Percentiles rank a stretch among this genome's conserved stretches.
phyloP scores from a whole-genome alignment of 2,113 vertebrate species.

The Murina feae region DNA sequence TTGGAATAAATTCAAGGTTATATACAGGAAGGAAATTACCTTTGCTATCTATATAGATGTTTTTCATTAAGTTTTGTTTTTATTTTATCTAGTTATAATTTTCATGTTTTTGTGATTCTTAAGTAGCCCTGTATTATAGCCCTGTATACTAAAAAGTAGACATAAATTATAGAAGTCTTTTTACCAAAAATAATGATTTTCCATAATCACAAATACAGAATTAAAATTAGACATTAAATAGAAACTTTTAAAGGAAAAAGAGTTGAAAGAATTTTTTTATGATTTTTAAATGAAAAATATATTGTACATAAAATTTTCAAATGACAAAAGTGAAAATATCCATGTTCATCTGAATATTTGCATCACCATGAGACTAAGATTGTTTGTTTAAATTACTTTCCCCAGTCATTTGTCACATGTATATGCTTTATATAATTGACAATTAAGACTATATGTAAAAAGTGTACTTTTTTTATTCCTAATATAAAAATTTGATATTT shows the following conservation, averaged over 20 bases:
- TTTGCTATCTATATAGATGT: neutral
- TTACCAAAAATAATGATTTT: neutral
- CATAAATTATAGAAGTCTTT: neutral
- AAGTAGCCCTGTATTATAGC: conserved; percentile 13
- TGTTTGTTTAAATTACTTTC: neutral
- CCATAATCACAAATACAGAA: neutral
- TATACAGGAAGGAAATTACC: neutral
- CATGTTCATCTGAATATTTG: neutral
- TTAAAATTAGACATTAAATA: conserved; percentile 5
- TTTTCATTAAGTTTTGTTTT: conserved; percentile 22
- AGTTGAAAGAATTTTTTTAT: neutral
- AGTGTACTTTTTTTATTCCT: neutral
- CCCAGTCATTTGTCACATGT: neutral
- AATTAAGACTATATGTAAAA: neutral
- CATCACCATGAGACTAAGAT: neutral
- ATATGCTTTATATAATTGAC: neutral
- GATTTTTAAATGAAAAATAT: neutral
- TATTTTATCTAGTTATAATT: neutral
- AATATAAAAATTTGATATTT: neutral
- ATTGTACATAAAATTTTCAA: neutral
- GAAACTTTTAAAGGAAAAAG: neutral
- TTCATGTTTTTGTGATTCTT: neutral
- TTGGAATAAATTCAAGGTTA: conserved; percentile 15
- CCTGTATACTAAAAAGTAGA: neutral
- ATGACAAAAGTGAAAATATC: neutral